These are phyloP conservation scores for Pluvianellus socialis DNA, from an alignment of 2,113 vertebrate species.

Conservation along the genomic window DNA sequence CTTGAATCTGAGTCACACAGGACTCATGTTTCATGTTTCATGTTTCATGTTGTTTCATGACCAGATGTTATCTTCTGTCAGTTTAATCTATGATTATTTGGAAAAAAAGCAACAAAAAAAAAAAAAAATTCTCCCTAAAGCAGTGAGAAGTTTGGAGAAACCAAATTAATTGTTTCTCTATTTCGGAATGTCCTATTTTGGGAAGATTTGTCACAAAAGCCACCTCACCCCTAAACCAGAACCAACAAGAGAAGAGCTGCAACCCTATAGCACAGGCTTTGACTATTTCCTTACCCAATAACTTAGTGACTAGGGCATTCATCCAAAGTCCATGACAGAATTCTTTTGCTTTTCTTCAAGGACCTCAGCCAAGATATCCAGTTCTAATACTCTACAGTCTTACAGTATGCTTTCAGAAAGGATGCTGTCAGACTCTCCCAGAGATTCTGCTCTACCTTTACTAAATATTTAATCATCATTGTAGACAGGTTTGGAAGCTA, in stretches of 20 bases:
- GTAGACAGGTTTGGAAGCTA: not conserved
- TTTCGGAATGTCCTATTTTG: not conserved
- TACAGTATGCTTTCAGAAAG: not conserved
- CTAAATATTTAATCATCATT: not conserved
- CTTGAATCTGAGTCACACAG: not conserved
- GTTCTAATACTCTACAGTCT: not conserved
- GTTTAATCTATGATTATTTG: not conserved
- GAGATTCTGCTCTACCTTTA: not conserved
- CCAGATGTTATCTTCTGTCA: not conserved
- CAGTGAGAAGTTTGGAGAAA: not conserved
- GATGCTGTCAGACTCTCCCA: not conserved
- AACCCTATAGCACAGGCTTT: not conserved
- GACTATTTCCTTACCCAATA: not conserved
- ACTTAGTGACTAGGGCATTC: not conserved
- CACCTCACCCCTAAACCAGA: not conserved
- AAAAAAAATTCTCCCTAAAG: not conserved
- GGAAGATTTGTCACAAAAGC: not conserved
- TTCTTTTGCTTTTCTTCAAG: not conserved
- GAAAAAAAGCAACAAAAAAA: not conserved
- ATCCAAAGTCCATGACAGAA: not conserved
- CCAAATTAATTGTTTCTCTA: accelerated
- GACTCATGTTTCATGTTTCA: not conserved
- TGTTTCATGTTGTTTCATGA: not conserved
- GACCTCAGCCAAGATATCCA: not conserved
- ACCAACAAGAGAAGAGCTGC: not conserved